Evolutionary conservation across 2,888 invertebrate genomes (phyloP), one percentile per base, ranked within the genome.

Genomic region (Cephus pygmeus): DNA sequence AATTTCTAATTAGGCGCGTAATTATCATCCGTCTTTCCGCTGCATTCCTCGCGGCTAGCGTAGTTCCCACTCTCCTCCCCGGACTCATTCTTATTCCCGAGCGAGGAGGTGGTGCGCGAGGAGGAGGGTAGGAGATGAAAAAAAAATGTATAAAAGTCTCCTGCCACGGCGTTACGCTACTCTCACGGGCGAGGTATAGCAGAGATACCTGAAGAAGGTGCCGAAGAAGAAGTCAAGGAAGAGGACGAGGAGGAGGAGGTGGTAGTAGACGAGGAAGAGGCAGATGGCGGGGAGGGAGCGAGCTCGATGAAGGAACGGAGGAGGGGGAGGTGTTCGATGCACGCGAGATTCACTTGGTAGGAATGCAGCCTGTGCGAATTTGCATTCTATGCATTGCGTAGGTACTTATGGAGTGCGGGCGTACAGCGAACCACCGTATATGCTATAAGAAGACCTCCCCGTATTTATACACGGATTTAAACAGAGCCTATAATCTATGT

Each of bases 351-450:
- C 87, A 83, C 83, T 83, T 80, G 78, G 79, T 78, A 82, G 84
- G 86, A 87, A 87, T 85, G 85, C 84, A 78, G 80, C 83, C 78
- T 79, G 79, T 77, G 82, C 81, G 84, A 89, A 88, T 89, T 87
- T 89, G 88, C 88, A 89, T 89, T 89, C 88, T 89, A 86, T 84
- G 86, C 84, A 80, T 83, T 79, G 84, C 85, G 79, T 82, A 75
- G 75, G 77, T 74, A 73, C 79, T 68, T 74, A 75, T 71, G 75
- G 79, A 80, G 75, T 77, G 69, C 68, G 69, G 71, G 30, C 12
- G 71, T 69, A 31, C 71, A 12, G 33, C 71, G 12, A 69, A 69
- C 71, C 33, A n/a, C 71, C 71, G 71, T 31, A 33, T 31, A 69
- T 9, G 33, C 71, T 69, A 12, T 33, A 30, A 69, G 69, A 74